Evolutionary conservation across 2,797 vertebrate species (phyloP).

Genomic region (Orientallactaga sibirica): DNA sequence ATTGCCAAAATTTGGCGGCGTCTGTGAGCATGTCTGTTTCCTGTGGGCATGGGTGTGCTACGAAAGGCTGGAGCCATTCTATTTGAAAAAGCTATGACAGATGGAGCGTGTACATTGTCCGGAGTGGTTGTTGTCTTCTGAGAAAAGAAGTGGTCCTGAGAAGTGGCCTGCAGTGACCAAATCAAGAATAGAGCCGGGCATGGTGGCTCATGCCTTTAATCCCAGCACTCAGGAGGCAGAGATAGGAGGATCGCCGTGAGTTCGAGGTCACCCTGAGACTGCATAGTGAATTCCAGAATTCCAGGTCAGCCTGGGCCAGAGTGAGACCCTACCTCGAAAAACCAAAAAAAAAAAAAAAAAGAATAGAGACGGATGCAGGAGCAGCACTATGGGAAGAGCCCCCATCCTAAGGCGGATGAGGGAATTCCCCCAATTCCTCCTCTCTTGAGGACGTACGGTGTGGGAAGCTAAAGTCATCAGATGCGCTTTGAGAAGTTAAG

Average conservation of each 20-base stretch:
- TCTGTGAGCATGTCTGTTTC: background rate
- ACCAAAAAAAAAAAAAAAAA: background rate
- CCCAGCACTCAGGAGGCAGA: too few relatives aligned
- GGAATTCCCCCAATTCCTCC: background rate
- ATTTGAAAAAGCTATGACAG: background rate
- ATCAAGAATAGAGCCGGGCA: background rate
- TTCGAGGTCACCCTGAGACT: too few relatives aligned
- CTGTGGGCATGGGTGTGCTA: background rate
- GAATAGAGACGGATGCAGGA: background rate
- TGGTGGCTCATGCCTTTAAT: too few relatives aligned
- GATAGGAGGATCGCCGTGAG: too few relatives aligned
- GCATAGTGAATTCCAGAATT: too few relatives aligned
- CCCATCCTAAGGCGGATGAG: background rate
- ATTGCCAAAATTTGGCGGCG: background rate
- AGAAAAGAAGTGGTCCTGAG: background rate
- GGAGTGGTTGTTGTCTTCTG: background rate
- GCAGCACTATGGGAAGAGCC: background rate
- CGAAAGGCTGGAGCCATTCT: background rate
- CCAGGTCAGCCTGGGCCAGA: too few relatives aligned
- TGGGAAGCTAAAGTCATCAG: background rate
- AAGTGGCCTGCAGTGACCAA: background rate
- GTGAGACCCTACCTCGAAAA: too few relatives aligned
- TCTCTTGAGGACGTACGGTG: background rate
- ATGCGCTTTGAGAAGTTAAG: background rate
- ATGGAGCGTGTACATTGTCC: background rate